phyloP scores from a whole-genome alignment of 2,888 invertebrate species.

The Lapara coniferarum region DNA sequence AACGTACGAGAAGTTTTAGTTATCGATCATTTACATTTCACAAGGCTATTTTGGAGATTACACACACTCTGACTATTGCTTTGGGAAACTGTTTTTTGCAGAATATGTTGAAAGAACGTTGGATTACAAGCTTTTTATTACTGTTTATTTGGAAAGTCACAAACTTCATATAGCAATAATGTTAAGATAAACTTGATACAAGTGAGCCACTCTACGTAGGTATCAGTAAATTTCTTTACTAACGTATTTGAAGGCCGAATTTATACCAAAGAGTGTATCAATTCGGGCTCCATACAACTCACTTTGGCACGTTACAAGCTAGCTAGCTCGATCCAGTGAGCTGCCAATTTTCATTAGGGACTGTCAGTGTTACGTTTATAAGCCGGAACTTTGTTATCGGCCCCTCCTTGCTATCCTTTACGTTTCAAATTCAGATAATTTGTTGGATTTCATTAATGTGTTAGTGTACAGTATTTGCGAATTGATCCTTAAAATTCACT shows the following conservation, averaged over 20 bases:
- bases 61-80: background rate
- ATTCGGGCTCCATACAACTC: conserved; percentile 34
- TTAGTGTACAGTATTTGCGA: conserved; percentile 42
- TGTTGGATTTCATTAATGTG: conserved; percentile 61
- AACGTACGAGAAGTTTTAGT: conserved; percentile 27
- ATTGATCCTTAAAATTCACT: conserved; percentile 46
- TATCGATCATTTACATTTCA: conserved; percentile 3
- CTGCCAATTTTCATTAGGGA: conserved; percentile 79
- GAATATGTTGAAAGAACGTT: no score
- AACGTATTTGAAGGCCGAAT: conserved; percentile 2
- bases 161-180: background rate
- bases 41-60: background rate
- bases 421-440: conserved; percentile 64
- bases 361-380: conserved; percentile 55
- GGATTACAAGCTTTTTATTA: no score
- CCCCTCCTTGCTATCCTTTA: conserved; percentile 57
- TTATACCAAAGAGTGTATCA: conserved; percentile 26
- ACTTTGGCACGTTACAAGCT: conserved; percentile 43
- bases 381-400: conserved; percentile 64
- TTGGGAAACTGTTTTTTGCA: no score
- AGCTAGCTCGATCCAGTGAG: conserved; percentile 68
- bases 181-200: no score
- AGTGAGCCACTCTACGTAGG: background rate
- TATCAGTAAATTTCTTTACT: conserved; percentile 4
- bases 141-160: no score